These are phyloP conservation scores for Ophion slaviceki DNA, from an alignment of 2,888 invertebrate species.

Conservation along the genomic window DNA sequence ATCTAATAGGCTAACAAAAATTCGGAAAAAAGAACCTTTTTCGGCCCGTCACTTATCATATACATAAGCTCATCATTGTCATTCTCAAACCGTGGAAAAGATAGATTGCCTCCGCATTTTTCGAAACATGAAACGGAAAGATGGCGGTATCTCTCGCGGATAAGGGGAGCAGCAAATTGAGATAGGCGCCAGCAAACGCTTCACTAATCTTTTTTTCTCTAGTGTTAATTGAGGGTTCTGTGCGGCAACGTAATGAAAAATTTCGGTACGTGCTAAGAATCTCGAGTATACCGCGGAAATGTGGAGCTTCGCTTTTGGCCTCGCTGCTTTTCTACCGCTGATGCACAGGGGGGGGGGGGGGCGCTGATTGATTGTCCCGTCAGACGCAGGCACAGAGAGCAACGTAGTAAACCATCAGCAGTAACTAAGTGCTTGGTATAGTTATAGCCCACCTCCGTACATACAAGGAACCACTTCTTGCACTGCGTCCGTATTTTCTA, in stretches of 20 bases:
- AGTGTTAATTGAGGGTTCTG: conserved; percentile 6
- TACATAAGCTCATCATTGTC: no score
- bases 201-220: neutral
- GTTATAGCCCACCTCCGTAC: conserved; percentile 38
- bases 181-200: neutral
- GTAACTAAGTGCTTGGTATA: conserved; percentile 76
- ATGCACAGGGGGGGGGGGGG: conserved; percentile 55
- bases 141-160: neutral
- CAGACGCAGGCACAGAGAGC: conserved; percentile 78
- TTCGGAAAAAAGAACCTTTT: no score
- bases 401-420: conserved; percentile 77
- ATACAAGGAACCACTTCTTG: conserved; percentile 29
- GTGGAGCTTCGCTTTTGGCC: conserved; percentile 31
- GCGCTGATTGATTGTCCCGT: conserved; percentile 82
- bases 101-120: neutral
- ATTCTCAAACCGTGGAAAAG: neutral
- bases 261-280: conserved; percentile 9
- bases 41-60: no score
- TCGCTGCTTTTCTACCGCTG: conserved; percentile 38
- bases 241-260: conserved; percentile 2
- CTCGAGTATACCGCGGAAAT: conserved; percentile 19
- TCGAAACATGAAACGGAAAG: neutral
- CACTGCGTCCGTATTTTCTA: neutral
- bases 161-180: neutral
- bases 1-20: no score